Conservation (phyloP, 2,888 invertebrate genomes). For the Eugnorisma glareosa region DNA sequence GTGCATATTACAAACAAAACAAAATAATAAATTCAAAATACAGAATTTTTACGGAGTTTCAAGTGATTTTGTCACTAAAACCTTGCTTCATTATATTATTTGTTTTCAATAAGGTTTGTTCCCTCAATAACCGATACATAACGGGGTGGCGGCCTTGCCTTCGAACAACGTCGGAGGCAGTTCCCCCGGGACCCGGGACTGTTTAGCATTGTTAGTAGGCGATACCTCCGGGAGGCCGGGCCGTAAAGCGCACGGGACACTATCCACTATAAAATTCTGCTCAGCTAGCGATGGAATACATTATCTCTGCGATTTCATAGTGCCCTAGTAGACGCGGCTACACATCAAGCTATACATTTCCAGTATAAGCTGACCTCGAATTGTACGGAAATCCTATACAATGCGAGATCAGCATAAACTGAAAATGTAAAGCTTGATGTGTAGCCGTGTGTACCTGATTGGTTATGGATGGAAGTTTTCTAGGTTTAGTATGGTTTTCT, state of each 20-base stretch:
- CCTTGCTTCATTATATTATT: background rate
- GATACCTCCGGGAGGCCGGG: constrained; percentile 1
- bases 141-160: background rate
- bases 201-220: constrained; percentile 21
- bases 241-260: constrained; percentile 30
- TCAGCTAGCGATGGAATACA: constrained; percentile 36
- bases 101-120: background rate
- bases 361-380: too few relatives aligned
- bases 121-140: background rate
- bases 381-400: too few relatives aligned
- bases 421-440: too few relatives aligned
- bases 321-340: too few relatives aligned
- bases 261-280: constrained; percentile 32
- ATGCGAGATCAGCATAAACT: too few relatives aligned
- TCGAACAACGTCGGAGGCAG: background rate
- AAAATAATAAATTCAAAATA: background rate
- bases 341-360: too few relatives aligned
- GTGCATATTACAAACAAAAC: background rate
- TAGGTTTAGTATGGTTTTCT: background rate
- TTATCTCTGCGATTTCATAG: constrained; percentile 30
- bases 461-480: background rate
- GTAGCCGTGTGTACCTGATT: too few relatives aligned
- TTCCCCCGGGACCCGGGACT: background rate
- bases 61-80: too few relatives aligned
- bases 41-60: too few relatives aligned